Percentiles rank a stretch among this genome's conserved stretches.
Conservation (phyloP, 30 jellyfish, hydroid and myxozoan species). For the Aurelia sp. region DNA sequence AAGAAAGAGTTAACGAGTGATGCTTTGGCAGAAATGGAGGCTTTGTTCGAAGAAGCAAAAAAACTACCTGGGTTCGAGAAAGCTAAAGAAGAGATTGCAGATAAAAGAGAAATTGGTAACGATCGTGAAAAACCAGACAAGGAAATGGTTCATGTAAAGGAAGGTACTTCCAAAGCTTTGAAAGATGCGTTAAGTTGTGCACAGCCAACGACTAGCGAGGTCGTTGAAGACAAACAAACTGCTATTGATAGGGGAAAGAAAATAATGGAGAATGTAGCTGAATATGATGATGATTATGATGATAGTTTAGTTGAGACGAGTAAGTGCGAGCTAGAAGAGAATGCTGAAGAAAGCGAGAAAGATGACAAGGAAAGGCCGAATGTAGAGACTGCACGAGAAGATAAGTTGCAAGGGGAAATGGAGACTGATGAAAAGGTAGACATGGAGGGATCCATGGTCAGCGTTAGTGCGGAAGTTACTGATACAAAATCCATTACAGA, state of each 20-base stretch:
- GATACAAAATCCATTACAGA: too few species aligned
- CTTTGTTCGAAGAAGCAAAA: constrained; percentile 29
- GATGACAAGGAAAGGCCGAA: too few species aligned
- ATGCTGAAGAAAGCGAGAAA: background rate
- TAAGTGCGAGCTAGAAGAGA: background rate
- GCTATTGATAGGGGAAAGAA: background rate
- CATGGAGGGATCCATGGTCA: background rate
- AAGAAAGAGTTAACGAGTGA: constrained; percentile 1
- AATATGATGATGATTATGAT: background rate
- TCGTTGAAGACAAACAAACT: too few species aligned
- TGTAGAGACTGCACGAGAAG: background rate
- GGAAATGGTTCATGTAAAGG: too few species aligned
- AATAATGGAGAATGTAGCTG: background rate
- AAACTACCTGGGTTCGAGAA: background rate
- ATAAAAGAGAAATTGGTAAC: too few species aligned
- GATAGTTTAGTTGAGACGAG: constrained; percentile 4
- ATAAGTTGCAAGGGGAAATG: background rate
- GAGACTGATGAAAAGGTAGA: background rate
- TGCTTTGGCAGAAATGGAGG: constrained; percentile 35
- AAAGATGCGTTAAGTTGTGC: too few species aligned
- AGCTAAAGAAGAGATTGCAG: background rate
- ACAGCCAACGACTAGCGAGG: too few species aligned
- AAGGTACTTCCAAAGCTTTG: too few species aligned
- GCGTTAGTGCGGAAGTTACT: background rate
- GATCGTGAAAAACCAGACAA: too few species aligned